Conservation (phyloP, 2,888 invertebrate species). For the Eumerus sabulonum region DNA sequence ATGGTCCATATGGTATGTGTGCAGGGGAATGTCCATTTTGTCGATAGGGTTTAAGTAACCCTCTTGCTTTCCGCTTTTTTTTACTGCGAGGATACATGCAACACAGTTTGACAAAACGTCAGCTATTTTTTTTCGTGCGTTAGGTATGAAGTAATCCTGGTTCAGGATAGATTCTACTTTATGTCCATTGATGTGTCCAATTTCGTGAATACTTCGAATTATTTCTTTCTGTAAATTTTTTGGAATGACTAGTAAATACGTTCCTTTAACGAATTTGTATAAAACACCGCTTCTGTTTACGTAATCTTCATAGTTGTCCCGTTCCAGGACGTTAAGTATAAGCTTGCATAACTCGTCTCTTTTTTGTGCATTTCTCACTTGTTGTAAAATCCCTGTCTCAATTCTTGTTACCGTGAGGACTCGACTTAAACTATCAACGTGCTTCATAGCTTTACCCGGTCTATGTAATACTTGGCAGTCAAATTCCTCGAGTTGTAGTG, state of each 20-base stretch:
- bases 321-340: no score
- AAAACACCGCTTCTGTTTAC: conserved; percentile 8
- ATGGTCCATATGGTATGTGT: no score
- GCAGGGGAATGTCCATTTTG: no score
- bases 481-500: conserved; percentile 24
- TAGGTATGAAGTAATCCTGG: conserved; percentile 3
- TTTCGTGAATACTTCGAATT: conserved; percentile 10
- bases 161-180: conserved; percentile 1
- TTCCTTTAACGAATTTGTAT: background rate
- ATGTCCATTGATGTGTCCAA: background rate
- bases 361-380: conserved; percentile 1
- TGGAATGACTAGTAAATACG: background rate
- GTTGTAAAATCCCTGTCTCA: background rate
- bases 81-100: conserved; percentile 5
- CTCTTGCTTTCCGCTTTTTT: conserved; percentile 6
- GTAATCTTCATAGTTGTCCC: background rate
- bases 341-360: conserved; percentile 3
- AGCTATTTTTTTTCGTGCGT: background rate
- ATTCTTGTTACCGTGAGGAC: conserved; percentile 5
- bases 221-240: background rate
- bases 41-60: no score
- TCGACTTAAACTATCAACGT: conserved; percentile 35
- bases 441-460: conserved; percentile 11
- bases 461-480: conserved; percentile 14
- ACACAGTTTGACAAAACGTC: conserved; percentile 7